A percentile compares a stretch with the other conserved stretches of the same genome.
These are phyloP conservation scores for Oostethus manadensis DNA, from an alignment of 2,113 vertebrate species.

Conservation along the genomic window DNA sequence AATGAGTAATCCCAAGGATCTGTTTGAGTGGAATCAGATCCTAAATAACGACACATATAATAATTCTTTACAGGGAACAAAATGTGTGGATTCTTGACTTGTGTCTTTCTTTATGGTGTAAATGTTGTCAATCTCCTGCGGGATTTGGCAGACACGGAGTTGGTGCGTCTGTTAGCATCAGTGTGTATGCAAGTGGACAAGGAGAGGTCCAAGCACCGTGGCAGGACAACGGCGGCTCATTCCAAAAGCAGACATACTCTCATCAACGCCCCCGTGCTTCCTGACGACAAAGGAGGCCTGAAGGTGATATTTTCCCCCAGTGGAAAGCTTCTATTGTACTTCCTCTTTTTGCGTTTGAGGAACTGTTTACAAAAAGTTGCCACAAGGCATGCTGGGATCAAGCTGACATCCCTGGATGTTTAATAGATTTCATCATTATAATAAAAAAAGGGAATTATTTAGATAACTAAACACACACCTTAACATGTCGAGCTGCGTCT, in stretches of 20 bases:
- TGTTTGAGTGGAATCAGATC: too few species aligned
- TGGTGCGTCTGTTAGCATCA: constrained; percentile 89
- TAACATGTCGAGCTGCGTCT: background rate
- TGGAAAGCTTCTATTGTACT: background rate
- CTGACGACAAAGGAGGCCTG: constrained; percentile 88
- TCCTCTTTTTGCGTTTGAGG: background rate
- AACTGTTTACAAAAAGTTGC: too few species aligned
- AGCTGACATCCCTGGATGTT: too few species aligned
- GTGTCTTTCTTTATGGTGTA: too few species aligned
- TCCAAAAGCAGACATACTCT: constrained; percentile 79
- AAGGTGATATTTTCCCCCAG: constrained; percentile 73
- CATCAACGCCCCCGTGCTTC: constrained; percentile 76
- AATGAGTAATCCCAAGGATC: too few species aligned
- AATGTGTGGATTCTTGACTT: too few species aligned
- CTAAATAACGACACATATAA: too few species aligned
- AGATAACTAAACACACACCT: background rate
- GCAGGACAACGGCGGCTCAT: constrained; percentile 58
- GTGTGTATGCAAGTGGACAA: constrained; percentile 95
- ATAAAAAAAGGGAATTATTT: background rate
- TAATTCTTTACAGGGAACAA: too few species aligned
- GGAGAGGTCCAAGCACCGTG: constrained; percentile 80
- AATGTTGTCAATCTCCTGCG: background rate
- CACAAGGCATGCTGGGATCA: too few species aligned
- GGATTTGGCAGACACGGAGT: constrained; percentile 82
- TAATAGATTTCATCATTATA: background rate